Evolutionary conservation across 2,113 vertebrate genomes (phyloP).

Genomic region (Mastomys coucha): DNA sequence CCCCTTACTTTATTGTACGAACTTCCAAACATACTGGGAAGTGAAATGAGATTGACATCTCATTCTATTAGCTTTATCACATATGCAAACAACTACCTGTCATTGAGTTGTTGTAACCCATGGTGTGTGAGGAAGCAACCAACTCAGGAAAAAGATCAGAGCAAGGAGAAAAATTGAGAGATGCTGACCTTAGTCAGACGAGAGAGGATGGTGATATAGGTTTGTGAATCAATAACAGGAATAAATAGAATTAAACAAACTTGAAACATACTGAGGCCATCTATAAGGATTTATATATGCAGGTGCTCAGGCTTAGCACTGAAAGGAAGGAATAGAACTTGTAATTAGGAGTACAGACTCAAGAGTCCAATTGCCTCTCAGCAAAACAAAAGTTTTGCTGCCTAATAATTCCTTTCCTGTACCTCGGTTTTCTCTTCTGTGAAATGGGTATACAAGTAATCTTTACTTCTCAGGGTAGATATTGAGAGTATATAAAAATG

Average conservation of each 20-base stretch:
- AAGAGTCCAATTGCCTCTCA: constrained; percentile 28
- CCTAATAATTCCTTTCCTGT: background rate
- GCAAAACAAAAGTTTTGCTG: background rate
- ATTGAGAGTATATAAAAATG: constrained; percentile 15
- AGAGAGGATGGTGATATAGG: constrained; percentile 45
- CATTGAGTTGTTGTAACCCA: background rate
- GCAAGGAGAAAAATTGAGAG: background rate
- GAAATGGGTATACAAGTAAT: constrained; percentile 36
- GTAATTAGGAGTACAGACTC: constrained; percentile 40
- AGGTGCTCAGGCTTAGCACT: background rate
- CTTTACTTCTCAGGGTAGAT: constrained; percentile 28
- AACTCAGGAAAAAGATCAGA: constrained; percentile 50
- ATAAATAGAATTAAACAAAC: background rate
- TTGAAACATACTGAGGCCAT: constrained; percentile 23
- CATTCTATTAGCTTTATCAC: background rate
- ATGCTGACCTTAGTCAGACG: background rate
- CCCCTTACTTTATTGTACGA: background rate
- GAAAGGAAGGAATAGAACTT: background rate
- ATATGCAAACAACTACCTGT: background rate
- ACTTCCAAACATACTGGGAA: background rate
- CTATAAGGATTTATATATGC: constrained; percentile 3
- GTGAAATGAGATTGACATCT: constrained; percentile 46
- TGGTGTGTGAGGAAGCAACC: constrained; percentile 11
- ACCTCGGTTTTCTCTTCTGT: constrained; percentile 29
- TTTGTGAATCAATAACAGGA: background rate